phyloP scores from a whole-genome alignment of 2,797 vertebrate genomes.

The Arnoldichthys spilopterus region DNA sequence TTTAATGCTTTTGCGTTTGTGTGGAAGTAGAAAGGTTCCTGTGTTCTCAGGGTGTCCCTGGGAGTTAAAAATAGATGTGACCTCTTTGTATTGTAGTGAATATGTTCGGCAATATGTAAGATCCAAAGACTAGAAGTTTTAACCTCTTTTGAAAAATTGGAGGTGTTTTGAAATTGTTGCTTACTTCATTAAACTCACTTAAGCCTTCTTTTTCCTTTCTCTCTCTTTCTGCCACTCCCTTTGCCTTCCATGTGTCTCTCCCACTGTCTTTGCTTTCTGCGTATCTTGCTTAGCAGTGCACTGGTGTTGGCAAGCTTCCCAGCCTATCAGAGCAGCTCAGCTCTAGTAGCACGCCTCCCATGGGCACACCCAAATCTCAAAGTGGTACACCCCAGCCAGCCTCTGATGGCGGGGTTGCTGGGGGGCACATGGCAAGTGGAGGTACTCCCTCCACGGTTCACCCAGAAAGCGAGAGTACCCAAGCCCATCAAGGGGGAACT shows the following conservation, averaged over 20 bases:
- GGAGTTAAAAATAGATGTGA: background rate
- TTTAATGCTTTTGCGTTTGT: background rate
- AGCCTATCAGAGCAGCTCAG: constrained; percentile 82
- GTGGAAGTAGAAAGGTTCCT: no score
- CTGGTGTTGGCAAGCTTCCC: constrained; percentile 78
- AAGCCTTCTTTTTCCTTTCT: background rate
- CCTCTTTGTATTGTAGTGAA: background rate
- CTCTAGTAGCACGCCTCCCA: constrained; percentile 84
- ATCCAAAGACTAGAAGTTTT: background rate
- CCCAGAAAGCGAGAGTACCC: constrained; percentile 78
- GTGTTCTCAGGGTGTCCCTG: background rate
- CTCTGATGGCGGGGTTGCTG: constrained; percentile 68
- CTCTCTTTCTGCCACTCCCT: background rate
- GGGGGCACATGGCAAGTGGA: constrained; percentile 73
- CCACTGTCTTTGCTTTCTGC: background rate
- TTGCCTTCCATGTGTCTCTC: no score
- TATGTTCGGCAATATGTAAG: background rate
- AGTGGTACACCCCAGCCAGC: constrained; percentile 76
- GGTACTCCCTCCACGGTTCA: constrained; percentile 70
- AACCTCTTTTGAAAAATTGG: background rate
- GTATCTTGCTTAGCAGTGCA: constrained; percentile 62
- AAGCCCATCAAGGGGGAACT: constrained; percentile 60
- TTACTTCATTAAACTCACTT: background rate
- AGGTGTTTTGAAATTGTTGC: no score
- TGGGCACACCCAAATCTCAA: constrained; percentile 87